These are phyloP conservation scores for Trachelus tabidus DNA, from an alignment of 2,888 invertebrate genomes.

Conservation along the genomic window DNA sequence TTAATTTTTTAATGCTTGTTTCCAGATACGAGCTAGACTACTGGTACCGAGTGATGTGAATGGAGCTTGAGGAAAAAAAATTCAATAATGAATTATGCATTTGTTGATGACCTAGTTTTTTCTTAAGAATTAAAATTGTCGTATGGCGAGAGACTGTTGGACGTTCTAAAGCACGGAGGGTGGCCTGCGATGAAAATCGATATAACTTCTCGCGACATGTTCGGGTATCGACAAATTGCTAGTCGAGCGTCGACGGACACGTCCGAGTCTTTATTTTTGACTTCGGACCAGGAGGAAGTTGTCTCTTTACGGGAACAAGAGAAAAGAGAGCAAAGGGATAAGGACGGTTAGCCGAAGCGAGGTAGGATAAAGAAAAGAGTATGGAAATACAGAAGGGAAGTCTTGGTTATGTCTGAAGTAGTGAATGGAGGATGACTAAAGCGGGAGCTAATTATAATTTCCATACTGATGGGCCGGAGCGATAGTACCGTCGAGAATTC, in stretches of 20 bases:
- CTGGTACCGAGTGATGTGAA: background rate
- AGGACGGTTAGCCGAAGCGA: background rate
- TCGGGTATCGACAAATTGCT: conserved; percentile 19
- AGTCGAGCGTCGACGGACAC: conserved; percentile 20
- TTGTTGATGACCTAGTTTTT: background rate
- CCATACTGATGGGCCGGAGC: conserved; percentile 32
- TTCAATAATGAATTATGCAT: background rate
- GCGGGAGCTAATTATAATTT: conserved; percentile 40
- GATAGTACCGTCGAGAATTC: conserved; percentile 22
- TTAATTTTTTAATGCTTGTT: background rate
- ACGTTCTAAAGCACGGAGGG: background rate
- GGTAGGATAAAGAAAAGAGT: background rate
- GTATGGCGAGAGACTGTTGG: background rate
- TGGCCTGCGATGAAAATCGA: conserved; percentile 15
- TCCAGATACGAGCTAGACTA: background rate
- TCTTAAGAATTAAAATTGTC: background rate
- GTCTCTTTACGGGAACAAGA: background rate
- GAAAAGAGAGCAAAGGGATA: background rate
- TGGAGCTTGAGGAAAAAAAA: background rate
- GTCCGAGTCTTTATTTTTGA: conserved; percentile 17
- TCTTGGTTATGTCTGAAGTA: background rate
- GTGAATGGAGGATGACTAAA: conserved; percentile 37
- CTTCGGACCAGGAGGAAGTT: conserved; percentile 11
- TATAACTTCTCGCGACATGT: conserved; percentile 6
- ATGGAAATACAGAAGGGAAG: background rate